phyloP scores from a whole-genome alignment of 1,140 invertebrate genomes.

The Zaprionus nigranus region DNA sequence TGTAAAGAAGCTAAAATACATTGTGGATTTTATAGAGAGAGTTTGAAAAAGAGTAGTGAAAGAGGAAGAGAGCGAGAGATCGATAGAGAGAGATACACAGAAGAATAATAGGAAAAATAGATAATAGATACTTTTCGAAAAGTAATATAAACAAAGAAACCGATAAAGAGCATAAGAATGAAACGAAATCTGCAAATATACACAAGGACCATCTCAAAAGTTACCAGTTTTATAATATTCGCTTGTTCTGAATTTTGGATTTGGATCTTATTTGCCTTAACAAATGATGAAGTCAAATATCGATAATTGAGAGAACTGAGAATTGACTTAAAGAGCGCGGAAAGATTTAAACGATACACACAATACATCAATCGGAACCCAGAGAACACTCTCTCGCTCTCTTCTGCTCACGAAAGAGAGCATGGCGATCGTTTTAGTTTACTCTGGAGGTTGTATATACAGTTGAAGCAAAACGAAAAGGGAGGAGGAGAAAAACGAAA shows the following conservation, averaged over 20 bases:
- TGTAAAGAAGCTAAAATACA: constrained; percentile 41
- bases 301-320: constrained; percentile 10
- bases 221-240: constrained; percentile 87
- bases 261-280: constrained; percentile 8
- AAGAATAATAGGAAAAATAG: constrained; percentile 35
- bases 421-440: constrained; percentile 14
- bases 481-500: background rate
- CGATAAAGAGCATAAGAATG: constrained; percentile 19
- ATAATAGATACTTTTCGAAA: constrained; percentile 24
- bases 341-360: constrained; percentile 18
- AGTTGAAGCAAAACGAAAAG: constrained; percentile 10
- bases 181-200: constrained; percentile 70
- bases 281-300: constrained; percentile 14
- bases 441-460: constrained; percentile 27
- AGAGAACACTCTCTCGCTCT: constrained; percentile 47
- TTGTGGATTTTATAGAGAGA: constrained; percentile 23
- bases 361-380: constrained; percentile 27
- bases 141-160: constrained; percentile 15
- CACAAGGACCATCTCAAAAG: constrained; percentile 99
- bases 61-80: constrained; percentile 50
- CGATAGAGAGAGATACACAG: constrained; percentile 24
- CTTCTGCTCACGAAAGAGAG: constrained; percentile 40
- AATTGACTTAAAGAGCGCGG: constrained; percentile 18
- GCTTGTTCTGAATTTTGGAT: constrained; percentile 16
- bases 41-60: constrained; percentile 27